Conservation (phyloP, 2,113 vertebrate genomes). For the Centropus unirufus region DNA sequence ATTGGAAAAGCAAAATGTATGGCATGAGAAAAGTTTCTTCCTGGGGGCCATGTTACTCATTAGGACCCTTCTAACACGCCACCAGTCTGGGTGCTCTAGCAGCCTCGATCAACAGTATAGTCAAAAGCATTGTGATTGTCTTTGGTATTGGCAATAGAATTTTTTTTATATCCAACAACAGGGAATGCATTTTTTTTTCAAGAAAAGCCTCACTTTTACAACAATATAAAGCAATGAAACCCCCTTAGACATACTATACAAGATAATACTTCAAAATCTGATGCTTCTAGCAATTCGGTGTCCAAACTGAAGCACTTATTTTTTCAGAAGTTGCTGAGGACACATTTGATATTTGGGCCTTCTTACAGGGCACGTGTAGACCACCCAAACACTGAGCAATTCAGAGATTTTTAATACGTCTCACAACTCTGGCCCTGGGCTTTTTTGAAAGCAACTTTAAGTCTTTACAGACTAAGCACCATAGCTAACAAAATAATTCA, state of each 20-base stretch:
- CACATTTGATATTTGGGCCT: not conserved
- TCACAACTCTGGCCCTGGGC: not conserved
- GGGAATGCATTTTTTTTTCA: not conserved
- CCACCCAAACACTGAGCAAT: not conserved
- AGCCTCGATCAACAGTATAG: not conserved
- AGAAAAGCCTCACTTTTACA: not conserved
- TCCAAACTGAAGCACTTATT: not conserved
- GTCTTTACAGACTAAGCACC: not conserved
- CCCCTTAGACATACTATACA: not conserved
- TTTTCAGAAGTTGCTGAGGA: not conserved
- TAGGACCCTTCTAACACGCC: not conserved
- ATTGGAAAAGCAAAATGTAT: not conserved
- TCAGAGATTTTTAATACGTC: not conserved
- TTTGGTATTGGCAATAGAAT: not conserved
- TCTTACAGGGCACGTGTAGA: not conserved
- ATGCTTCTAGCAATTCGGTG: not conserved
- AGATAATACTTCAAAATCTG: not conserved
- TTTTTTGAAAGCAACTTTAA: not conserved
- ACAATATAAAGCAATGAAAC: not conserved
- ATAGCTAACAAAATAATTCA: not conserved
- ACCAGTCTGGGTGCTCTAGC: not conserved
- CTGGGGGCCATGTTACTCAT: not conserved
- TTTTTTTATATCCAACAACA: not conserved
- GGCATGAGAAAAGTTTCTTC: not conserved
- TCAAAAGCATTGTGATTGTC: not conserved